These are phyloP conservation scores for Acrossocheilus fasciatus DNA, from an alignment of 2,797 vertebrate species.

Conservation along the genomic window DNA sequence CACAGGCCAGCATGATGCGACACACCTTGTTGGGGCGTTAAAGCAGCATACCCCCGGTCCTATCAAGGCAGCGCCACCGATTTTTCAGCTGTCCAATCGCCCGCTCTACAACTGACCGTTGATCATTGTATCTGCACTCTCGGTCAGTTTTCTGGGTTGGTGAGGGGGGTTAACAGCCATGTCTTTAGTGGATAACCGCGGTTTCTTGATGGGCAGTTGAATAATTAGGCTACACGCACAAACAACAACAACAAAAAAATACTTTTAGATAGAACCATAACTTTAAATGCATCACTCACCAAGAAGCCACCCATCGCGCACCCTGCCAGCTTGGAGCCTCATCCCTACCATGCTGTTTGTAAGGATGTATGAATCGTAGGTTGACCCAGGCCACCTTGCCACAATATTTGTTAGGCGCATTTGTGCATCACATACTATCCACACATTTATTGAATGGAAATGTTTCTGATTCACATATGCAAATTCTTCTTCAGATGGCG, in stretches of 20 bases:
- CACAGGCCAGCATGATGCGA: not conserved
- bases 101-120: not conserved
- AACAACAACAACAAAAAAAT: not conserved
- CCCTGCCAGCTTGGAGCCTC: not conserved
- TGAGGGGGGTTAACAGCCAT: not conserved
- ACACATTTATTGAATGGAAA: not conserved
- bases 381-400: not conserved
- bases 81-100: slow-evolving; percentile 6
- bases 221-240: not conserved
- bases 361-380: slow-evolving; percentile 1
- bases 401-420: not conserved
- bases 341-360: not conserved
- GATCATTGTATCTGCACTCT: not conserved
- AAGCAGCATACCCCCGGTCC: not conserved
- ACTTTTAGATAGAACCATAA: not conserved
- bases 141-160: not conserved
- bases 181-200: not conserved
- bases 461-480: not conserved
- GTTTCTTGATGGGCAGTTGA: not conserved
- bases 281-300: not conserved
- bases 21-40: not conserved
- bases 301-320: not conserved
- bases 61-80: not conserved
- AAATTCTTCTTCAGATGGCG: too few relatives aligned
- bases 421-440: not conserved